phyloP scores from a whole-genome alignment of 2,797 vertebrate genomes.

The Sebastes aleutianus region DNA sequence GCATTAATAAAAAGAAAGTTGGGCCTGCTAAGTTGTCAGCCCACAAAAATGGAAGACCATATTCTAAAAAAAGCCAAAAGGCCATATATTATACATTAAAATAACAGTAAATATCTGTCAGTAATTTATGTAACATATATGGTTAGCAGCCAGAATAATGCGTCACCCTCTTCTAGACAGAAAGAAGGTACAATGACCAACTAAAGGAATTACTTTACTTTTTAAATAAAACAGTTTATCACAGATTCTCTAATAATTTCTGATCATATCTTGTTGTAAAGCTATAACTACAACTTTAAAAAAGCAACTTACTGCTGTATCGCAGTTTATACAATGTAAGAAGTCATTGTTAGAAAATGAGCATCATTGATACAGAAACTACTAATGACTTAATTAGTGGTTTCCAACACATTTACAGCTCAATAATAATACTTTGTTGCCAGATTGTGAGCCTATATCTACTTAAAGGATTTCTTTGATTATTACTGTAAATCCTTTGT shows the following conservation, averaged over 20 bases:
- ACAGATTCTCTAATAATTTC: neutral
- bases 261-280: neutral
- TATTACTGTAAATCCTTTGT: no score
- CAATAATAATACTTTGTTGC: neutral
- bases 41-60: neutral
- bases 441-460: neutral
- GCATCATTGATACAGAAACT: neutral
- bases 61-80: neutral
- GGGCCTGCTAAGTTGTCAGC: neutral
- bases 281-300: neutral
- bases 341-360: neutral
- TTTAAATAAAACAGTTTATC: neutral
- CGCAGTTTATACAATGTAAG: no score
- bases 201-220: neutral
- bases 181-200: neutral
- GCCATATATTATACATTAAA: neutral
- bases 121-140: neutral
- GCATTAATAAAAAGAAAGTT: rapidly evolving
- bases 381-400: neutral
- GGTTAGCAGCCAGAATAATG: neutral
- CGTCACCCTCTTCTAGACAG: neutral
- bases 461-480: no score
- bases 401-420: neutral
- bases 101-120: neutral
- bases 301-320: neutral